Percentiles rank a stretch among this genome's conserved stretches.
Conservation (phyloP, 2,113 vertebrate species). For the Rhinopomastus cyanomelas region DNA sequence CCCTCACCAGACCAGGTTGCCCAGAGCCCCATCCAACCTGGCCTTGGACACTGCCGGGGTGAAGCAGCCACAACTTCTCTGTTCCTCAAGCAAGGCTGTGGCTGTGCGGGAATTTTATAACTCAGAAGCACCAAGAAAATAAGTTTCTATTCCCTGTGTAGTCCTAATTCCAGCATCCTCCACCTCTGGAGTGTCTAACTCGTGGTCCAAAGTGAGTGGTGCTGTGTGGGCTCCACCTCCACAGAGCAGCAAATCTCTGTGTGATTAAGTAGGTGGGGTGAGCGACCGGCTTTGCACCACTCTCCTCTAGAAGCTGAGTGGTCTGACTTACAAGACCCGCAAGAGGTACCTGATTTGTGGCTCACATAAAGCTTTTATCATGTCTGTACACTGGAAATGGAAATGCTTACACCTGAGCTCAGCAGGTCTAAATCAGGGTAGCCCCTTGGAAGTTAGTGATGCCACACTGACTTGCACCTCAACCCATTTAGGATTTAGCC, state of each 20-base stretch:
- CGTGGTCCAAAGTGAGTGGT: not conserved
- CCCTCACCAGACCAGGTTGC: too few species aligned
- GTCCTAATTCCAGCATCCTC: not conserved
- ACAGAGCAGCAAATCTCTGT: not conserved
- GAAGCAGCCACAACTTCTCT: too few species aligned
- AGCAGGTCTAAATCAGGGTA: not conserved
- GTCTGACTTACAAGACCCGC: not conserved
- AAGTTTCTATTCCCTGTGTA: not conserved
- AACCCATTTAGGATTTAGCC: not conserved
- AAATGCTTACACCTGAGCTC: not conserved
- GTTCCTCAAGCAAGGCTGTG: not conserved
- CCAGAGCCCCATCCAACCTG: too few species aligned
- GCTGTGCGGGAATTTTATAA: not conserved
- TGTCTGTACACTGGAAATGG: conserved; percentile 4
- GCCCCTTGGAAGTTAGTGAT: not conserved
- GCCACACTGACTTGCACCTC: not conserved
- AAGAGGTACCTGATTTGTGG: not conserved
- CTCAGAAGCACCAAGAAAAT: not conserved
- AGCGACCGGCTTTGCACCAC: not conserved
- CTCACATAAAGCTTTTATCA: conserved; percentile 35
- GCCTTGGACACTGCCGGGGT: too few species aligned
- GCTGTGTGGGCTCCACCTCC: not conserved
- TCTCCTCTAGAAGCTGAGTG: not conserved
- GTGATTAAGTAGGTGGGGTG: not conserved
- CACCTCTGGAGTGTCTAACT: not conserved